These are phyloP conservation scores for Bolborhynchus lineola DNA, from an alignment of 2,113 vertebrate genomes.

Conservation along the genomic window DNA sequence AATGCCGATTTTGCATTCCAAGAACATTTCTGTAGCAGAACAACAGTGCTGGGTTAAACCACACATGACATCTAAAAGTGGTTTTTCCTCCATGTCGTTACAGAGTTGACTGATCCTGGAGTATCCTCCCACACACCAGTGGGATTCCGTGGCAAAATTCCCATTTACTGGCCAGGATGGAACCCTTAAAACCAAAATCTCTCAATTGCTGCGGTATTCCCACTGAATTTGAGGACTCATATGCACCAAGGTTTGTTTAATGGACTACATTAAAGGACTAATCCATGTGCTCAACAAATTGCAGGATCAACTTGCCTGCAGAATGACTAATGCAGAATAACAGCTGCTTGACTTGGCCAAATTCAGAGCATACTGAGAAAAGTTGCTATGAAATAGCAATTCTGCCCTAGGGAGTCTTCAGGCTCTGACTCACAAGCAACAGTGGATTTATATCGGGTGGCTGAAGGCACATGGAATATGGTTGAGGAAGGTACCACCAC, in stretches of 20 bases:
- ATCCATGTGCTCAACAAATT: neutral
- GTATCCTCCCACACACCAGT: neutral
- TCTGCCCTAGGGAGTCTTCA: neutral
- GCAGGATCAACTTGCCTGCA: neutral
- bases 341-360: neutral
- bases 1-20: neutral
- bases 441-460: rapidly evolving
- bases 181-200: neutral
- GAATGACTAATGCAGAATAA: neutral
- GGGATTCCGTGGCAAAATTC: neutral
- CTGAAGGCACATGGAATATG: neutral
- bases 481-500: neutral
- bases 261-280: neutral
- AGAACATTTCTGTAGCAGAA: neutral
- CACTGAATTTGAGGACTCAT: neutral
- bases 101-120: neutral
- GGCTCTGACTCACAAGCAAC: neutral
- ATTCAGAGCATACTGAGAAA: neutral
- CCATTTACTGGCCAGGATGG: rapidly evolving
- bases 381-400: neutral
- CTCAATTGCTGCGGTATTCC: neutral
- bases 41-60: neutral
- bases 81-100: neutral
- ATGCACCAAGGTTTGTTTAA: neutral
- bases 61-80: neutral